These are phyloP conservation scores for Bursaphelenchus okinawaensis DNA, from an alignment of 2,888 invertebrate genomes.

Conservation along the genomic window DNA sequence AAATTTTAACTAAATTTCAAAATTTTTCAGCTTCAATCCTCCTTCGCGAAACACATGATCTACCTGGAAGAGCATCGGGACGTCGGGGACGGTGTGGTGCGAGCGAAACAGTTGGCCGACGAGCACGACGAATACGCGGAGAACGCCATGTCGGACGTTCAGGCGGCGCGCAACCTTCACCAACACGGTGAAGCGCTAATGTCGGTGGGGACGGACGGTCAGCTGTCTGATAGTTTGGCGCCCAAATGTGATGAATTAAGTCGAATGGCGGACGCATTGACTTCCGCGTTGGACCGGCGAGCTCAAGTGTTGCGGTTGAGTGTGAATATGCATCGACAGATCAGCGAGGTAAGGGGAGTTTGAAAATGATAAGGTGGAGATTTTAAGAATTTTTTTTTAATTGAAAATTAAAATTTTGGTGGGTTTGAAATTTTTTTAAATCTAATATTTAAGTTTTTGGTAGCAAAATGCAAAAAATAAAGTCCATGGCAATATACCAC, in stretches of 20 bases:
- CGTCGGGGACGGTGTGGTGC: slow-evolving; percentile 58
- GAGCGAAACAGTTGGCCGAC: slow-evolving; percentile 58
- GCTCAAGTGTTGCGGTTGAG: slow-evolving; percentile 74
- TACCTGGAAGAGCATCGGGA: slow-evolving; percentile 60
- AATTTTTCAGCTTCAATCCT: slow-evolving; percentile 59
- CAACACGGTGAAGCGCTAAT: slow-evolving; percentile 73
- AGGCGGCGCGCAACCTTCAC: slow-evolving; percentile 75
- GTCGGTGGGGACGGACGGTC: slow-evolving; percentile 69
- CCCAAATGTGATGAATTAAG: slow-evolving; percentile 90
- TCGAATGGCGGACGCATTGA: slow-evolving; percentile 77
- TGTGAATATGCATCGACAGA: slow-evolving; percentile 80
- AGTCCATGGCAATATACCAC: background rate
- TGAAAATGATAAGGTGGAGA: background rate
- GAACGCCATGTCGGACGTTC: slow-evolving; percentile 68
- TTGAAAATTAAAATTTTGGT: background rate
- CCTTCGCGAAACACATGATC: slow-evolving; percentile 59
- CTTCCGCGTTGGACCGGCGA: slow-evolving; percentile 68
- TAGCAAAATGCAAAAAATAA: background rate
- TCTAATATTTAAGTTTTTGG: background rate
- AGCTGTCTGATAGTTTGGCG: slow-evolving; percentile 76
- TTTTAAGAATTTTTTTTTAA: background rate
- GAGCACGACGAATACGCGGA: slow-evolving; percentile 59
- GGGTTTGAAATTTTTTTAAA: background rate
- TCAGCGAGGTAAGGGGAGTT: slow-evolving; percentile 30
- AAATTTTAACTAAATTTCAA: too few species aligned